phyloP scores from a whole-genome alignment of 1,140 invertebrate genomes.

The Nebria ingens region DNA sequence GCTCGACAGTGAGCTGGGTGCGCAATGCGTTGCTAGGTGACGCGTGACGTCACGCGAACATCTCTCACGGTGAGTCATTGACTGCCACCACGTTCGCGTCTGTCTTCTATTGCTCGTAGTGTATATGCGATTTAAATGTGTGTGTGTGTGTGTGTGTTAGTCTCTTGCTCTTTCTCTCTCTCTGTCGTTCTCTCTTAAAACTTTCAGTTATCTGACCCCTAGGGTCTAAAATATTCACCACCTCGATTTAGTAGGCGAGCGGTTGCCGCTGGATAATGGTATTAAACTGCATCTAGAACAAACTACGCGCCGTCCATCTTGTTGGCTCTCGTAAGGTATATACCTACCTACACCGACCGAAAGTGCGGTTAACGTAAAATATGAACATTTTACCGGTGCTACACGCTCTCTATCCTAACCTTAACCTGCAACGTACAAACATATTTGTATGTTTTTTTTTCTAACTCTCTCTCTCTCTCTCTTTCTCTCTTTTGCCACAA shows the following conservation, averaged over 20 bases:
- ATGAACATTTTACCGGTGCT: too few relatives aligned
- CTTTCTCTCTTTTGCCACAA: too few relatives aligned
- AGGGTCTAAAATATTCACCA: neutral
- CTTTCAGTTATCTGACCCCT: neutral
- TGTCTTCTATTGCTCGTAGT: neutral
- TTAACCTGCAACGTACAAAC: too few relatives aligned
- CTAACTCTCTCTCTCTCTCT: too few relatives aligned
- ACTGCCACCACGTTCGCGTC: neutral
- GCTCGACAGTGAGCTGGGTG: neutral
- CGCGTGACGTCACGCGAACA: neutral
- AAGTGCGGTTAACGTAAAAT: too few relatives aligned
- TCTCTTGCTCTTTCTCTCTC: too few relatives aligned
- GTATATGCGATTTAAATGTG: neutral
- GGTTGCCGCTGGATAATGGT: neutral
- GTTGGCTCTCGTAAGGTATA: neutral
- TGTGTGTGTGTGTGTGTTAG: neutral
- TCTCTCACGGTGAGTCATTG: constrained; percentile 4
- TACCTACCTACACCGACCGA: neutral
- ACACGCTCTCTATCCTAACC: too few relatives aligned
- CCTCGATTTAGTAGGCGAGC: neutral
- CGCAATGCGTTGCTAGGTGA: neutral
- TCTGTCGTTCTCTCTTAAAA: neutral
- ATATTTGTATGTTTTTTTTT: too few relatives aligned
- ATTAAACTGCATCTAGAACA: neutral
- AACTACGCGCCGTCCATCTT: neutral